Evolutionary conservation across 2,888 invertebrate genomes (phyloP).

Genomic region (Eledone cirrhosa): DNA sequence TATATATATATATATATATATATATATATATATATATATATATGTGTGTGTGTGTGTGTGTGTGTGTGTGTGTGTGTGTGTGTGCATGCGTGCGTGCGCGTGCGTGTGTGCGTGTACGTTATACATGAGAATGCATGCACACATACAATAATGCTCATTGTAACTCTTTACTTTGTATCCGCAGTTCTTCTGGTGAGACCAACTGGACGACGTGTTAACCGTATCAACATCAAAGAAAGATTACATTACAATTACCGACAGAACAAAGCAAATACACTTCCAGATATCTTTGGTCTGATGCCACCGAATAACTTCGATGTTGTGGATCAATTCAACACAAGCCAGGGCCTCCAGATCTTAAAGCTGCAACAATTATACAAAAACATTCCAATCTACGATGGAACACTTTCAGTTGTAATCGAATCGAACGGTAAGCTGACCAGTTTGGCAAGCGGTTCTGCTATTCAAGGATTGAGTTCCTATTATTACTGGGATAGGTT

Average conservation of each 20-base stretch:
- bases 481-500: neutral
- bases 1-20: too few species aligned
- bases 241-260: neutral
- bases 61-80: too few species aligned
- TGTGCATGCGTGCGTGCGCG: too few species aligned
- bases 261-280: neutral
- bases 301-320: neutral
- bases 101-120: too few species aligned
- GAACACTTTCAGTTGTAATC: slow-evolving; percentile 17
- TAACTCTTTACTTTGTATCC: neutral
- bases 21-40: too few species aligned
- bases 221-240: neutral
- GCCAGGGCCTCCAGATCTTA: slow-evolving; percentile 29
- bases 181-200: slow-evolving; percentile 4
- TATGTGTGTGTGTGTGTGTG: too few species aligned
- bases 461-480: slow-evolving; percentile 26
- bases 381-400: slow-evolving; percentile 29
- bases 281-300: neutral
- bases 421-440: slow-evolving; percentile 23
- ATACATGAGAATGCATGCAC: too few species aligned
- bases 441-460: slow-evolving; percentile 29
- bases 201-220: neutral
- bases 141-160: too few species aligned
- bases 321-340: slow-evolving; percentile 12
- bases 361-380: slow-evolving; percentile 28